Evolutionary conservation across 2,797 vertebrate genomes (phyloP), one percentile per base, ranked within the genome.

Genomic region (Leptodactylus fallax): DNA sequence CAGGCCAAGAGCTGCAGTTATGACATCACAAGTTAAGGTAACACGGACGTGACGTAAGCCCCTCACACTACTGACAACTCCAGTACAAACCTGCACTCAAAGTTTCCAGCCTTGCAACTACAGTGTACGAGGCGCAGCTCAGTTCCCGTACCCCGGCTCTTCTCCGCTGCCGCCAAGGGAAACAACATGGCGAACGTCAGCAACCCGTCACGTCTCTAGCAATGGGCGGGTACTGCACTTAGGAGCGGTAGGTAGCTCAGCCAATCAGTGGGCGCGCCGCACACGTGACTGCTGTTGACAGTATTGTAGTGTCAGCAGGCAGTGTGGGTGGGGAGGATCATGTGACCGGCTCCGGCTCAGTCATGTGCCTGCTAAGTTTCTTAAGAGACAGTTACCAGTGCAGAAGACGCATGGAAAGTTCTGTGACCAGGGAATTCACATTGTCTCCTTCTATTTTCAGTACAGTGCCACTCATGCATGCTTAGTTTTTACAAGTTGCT

Each of bases 261-360:
- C 86, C 71, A 63, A 87, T 83, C 1, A 74, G 58, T 11, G 12
- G 10, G 58, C 56, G 80, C 17, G 60, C 19, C 79, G 7, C 25
- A 78, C 80, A 82, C 71, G 72, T 76, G 83, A 85, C 3, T 49
- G 72, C 67, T 87, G 86, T 82, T 82, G 79, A 77, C 69, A 77
- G 72, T 49, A 27, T 55, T 63, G 83, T 49, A 7, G 69, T 77
- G 47, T 71, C 58, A 76, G 58, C 56, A 25, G 79, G 12, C 55
- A 60, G 58, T n/a, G 49, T 47, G 80, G 80, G 69, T 67, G 80
- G 45, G 55, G 80, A 45, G 10, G 19, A 19, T 87, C 86, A 87
- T 83, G 81, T 87, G 86, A 83, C 19, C 0, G 45, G 58, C 13
- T 23, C 25, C 3, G 58, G 49, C 27, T 12, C 79, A n/a, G 58